Evolutionary conservation across 2,113 vertebrate genomes (phyloP), one percentile per base, ranked within the genome.

Genomic region (Hystrix cristata): DNA sequence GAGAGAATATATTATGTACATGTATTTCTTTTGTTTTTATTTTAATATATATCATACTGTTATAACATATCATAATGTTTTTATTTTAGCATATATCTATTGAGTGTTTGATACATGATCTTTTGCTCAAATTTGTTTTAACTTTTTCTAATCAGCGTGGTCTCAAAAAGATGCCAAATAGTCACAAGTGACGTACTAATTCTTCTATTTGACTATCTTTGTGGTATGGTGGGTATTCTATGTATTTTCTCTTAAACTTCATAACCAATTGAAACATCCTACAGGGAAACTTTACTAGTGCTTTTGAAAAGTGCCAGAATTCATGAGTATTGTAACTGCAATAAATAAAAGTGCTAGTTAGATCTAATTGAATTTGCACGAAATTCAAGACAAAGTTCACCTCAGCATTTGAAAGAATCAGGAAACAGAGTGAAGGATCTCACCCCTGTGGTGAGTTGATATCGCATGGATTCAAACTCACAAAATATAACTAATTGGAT

Each of bases 41-140:
- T 92, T 85, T 51, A 72, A 57, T 3, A 46, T 8, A 16, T 23
- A 72, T 65, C 6, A 62, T 46, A 64, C 46, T 93, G 23, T 19
- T 38, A 38, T 38, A 38, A 38, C 2, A 38, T 38, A 38, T 38
- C 38, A 38, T 38, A 38, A 38, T 76, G 3, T 64, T 91, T 93
- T 23, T 46, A 0, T 93, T 92, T 85, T 51, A 72, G 51, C 5
- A 46, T 8, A 16, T 23, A 72, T 78, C 23, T 62, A 31, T 14
- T 91, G 12, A 74, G 19, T 80, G 34, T 64, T 78, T 62, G 23
- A 65, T 23, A 4, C 11, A 12, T 78, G 7, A 27, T 57, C 29
- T 91, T 64, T 93, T 76, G 48, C 29, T 27, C 38, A 21, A 81
- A 85, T 94, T 87, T 94, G 62, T 80, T 97, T 93, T 88, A 34